Evolutionary conservation across 2,888 invertebrate species (phyloP).

Genomic region (Coronaproctus castanopsis): DNA sequence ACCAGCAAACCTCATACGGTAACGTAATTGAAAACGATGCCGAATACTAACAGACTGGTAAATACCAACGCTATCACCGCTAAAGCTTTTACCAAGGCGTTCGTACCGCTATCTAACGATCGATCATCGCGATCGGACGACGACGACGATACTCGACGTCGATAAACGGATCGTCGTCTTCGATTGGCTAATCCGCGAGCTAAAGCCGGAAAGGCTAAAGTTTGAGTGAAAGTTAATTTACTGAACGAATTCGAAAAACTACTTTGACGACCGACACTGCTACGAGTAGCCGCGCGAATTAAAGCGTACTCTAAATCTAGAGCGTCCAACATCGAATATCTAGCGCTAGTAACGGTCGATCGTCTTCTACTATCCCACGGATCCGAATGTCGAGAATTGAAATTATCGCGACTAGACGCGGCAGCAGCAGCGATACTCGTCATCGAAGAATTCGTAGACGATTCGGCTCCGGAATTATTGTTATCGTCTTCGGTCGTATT

Average conservation of each 20-base stretch:
- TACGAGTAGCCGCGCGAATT: constrained; percentile 43
- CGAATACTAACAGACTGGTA: constrained; percentile 48
- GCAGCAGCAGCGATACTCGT: constrained; percentile 19
- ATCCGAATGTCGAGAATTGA: constrained; percentile 25
- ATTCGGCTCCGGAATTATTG: constrained; percentile 3
- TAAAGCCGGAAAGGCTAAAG: constrained; percentile 47
- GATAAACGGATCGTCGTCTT: constrained; percentile 27
- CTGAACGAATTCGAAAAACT: constrained; percentile 43
- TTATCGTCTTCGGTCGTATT: not conserved
- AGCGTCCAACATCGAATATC: constrained; percentile 47
- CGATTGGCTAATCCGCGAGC: constrained; percentile 46
- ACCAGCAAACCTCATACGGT: constrained; percentile 56
- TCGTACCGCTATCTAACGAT: constrained; percentile 41
- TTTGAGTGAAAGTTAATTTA: constrained; percentile 52
- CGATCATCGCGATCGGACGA: constrained; percentile 30
- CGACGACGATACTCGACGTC: constrained; percentile 7
- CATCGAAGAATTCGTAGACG: constrained; percentile 28
- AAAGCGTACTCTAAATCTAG: constrained; percentile 48
- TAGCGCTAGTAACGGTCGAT: constrained; percentile 38
- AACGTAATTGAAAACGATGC: constrained; percentile 51
- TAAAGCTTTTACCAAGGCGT: constrained; percentile 48
- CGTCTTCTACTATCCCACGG: constrained; percentile 29
- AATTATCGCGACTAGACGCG: constrained; percentile 19
- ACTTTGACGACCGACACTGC: constrained; percentile 45
- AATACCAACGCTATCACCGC: constrained; percentile 46